Evolutionary conservation across 2,888 invertebrate genomes (phyloP), one percentile per base, ranked within the genome.

Genomic region (Timema podura): DNA sequence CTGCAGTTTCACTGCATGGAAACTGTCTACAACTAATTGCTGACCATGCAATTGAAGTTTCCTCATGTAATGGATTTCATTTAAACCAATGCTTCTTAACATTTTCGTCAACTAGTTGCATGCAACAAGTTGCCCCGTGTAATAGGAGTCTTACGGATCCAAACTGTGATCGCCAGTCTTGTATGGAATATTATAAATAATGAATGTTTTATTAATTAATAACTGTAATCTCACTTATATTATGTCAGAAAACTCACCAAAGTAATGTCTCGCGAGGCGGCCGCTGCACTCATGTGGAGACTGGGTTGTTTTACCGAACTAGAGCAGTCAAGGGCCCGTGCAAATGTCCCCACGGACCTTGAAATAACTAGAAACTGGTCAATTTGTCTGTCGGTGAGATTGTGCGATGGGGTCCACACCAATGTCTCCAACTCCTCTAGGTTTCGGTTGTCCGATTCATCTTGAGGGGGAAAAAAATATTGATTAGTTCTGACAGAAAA

Each of bases 271-370:
- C 99, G 88, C 79, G 96, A 96, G 74, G 99, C 99, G 74, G 98
- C 98, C 70, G 99, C 98, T 74, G 98, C 99, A 79, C 97, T 97
- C 96, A 99, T 97, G 83, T 99, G 98, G 77, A 99, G 86, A 78
- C 96, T 96, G 73, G 99, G 98, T 81, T 99, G 97, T 82, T 98
- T 96, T 65, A 98, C 95, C 76, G 97, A 96, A 82, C 96, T 96
- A 77, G 96, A 96, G 83, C 97, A 97, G 85, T 99, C 99, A 75
- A 99, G 88, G 72, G 99, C 98, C 76, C 99, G 90, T 74, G 98
- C 96, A 85, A 99, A 99, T 75, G 99, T 99, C 76, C 99, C 98
- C 76, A 99, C 96, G 66, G 98, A 97, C 78, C 86, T 82, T 46
- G 87, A 86, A 74, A 89, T 83, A 77, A 98, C 97, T 78, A 98